A percentile compares a stretch with the other conserved stretches of the same genome.
These are phyloP conservation scores for Pelecanoides urinatrix DNA, from an alignment of 2,113 vertebrate genomes.

Conservation along the genomic window DNA sequence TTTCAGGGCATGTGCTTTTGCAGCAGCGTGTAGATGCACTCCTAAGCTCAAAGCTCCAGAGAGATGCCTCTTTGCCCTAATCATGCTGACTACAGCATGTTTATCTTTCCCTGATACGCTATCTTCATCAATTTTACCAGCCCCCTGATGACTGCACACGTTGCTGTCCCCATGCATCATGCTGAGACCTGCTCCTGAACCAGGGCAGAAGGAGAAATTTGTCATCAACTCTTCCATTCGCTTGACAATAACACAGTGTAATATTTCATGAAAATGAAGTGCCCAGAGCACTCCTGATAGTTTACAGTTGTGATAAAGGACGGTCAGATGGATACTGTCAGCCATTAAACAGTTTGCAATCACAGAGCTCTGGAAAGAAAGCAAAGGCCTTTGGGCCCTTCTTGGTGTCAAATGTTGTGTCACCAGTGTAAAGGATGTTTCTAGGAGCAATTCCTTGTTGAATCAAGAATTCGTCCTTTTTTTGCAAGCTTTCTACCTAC, in stretches of 20 bases:
- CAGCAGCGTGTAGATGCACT: conserved; percentile 31
- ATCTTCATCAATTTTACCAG: conserved; percentile 90
- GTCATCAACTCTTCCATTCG: conserved; percentile 82
- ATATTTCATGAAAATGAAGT: conserved; percentile 97
- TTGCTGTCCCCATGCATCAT: conserved; percentile 89
- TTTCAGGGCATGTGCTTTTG: conserved; percentile 6
- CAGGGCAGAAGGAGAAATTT: conserved; percentile 82
- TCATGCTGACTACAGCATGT: conserved; percentile 80
- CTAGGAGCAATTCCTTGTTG: conserved; percentile 1
- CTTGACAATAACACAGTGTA: conserved; percentile 85
- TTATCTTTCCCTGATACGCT: conserved; percentile 81
- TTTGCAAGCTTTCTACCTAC: conserved; percentile 3
- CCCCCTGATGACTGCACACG: conserved; percentile 77
- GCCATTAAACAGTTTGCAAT: conserved; percentile 70
- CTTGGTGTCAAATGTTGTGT: conserved; percentile 58
- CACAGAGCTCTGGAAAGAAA: conserved; percentile 30
- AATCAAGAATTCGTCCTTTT: neutral
- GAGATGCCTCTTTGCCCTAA: conserved; percentile 66
- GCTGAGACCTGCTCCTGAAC: conserved; percentile 76
- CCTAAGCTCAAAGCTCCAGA: conserved; percentile 62
- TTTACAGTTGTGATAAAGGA: conserved; percentile 78
- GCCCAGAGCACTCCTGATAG: conserved; percentile 80
- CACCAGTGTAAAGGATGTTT: conserved; percentile 33
- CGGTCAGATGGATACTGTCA: conserved; percentile 62
- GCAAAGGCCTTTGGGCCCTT: conserved; percentile 39